Conservation (phyloP, 2,113 vertebrate species). For the Pelusios castaneus region DNA sequence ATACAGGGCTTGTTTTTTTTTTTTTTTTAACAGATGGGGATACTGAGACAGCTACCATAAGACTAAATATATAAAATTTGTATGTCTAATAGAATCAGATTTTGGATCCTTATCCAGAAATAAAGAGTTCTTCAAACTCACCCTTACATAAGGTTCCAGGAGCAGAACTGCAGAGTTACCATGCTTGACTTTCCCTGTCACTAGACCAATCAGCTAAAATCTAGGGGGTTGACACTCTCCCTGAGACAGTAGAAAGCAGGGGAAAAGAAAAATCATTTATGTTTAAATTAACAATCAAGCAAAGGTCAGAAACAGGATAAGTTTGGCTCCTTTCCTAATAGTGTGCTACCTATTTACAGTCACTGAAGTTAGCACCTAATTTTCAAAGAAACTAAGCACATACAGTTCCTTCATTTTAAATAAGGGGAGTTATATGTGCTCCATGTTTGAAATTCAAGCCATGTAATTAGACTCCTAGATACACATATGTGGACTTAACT, state of each 20-base stretch:
- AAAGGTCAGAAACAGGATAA: neutral
- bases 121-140: neutral
- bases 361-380: neutral
- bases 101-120: neutral
- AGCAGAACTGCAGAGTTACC: neutral
- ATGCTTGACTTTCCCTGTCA: neutral
- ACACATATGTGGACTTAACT: neutral
- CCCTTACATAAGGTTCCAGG: neutral
- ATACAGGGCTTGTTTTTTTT: no score
- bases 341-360: neutral
- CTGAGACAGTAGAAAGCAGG: neutral
- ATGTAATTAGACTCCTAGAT: neutral
- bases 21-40: neutral
- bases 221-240: no score
- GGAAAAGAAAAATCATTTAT: neutral
- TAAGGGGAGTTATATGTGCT: neutral
- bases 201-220: neutral
- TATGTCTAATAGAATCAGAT: neutral
- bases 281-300: neutral
- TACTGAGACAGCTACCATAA: neutral
- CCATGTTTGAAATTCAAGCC: neutral
- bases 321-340: neutral
- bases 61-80: neutral
- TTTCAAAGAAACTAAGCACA: neutral
- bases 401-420: neutral